These are phyloP conservation scores for Cotesia glomerata DNA, from an alignment of 1,140 invertebrate genomes.

Conservation along the genomic window DNA sequence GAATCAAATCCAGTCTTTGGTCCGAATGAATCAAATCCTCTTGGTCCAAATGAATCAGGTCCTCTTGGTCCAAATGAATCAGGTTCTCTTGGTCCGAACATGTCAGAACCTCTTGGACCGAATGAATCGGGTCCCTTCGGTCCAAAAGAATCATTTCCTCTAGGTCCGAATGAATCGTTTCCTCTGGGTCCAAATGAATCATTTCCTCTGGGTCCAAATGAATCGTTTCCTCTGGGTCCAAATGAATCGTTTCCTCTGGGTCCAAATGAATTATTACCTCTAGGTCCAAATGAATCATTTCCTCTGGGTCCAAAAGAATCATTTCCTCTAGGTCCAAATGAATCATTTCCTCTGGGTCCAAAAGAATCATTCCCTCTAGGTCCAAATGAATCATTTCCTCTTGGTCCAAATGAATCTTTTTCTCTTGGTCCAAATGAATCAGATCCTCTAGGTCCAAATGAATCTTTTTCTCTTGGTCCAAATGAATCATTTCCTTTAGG, in stretches of 20 bases:
- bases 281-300: constrained; percentile 27
- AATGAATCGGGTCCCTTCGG: constrained; percentile 34
- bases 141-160: constrained; percentile 30
- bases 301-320: background rate
- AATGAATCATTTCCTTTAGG: constrained; percentile 24
- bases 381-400: constrained; percentile 15
- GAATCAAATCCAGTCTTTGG: background rate
- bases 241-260: background rate
- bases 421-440: constrained; percentile 31
- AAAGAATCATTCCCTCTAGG: constrained; percentile 23
- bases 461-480: constrained; percentile 27
- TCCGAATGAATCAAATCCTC: background rate
- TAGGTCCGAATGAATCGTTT: constrained; percentile 29
- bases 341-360: constrained; percentile 13
- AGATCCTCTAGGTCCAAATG: constrained; percentile 30
- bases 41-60: background rate
- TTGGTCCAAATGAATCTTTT: constrained; percentile 34
- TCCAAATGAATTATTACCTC: constrained; percentile 28
- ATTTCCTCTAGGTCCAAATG: constrained; percentile 15
- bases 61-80: constrained; percentile 34
- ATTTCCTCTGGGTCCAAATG: background rate
- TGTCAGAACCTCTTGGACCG: background rate
- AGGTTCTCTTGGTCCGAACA: constrained; percentile 38
- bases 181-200: constrained; percentile 31
- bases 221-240: background rate